Percentiles rank a stretch among this genome's conserved stretches.
Evolutionary conservation across 2,113 vertebrate species (phyloP).

Genomic region (Rissa tridactyla): DNA sequence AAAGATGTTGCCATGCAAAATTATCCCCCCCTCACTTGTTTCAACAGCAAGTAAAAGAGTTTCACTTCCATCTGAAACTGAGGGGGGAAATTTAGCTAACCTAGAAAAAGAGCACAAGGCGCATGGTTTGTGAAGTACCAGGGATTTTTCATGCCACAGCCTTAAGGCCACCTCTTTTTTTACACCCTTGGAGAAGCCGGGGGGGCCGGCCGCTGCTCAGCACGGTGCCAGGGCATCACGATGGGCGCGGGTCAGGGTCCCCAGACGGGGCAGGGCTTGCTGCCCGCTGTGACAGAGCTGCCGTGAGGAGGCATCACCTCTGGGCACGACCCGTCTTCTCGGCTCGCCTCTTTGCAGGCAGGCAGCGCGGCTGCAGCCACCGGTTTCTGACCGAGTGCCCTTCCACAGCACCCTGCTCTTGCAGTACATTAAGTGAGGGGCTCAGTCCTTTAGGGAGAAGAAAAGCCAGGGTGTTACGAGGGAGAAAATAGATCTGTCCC

Average conservation of each 20-base stretch:
- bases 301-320: neutral
- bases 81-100: constrained; percentile 15
- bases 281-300: neutral
- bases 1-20: neutral
- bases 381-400: neutral
- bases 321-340: rapidly evolving
- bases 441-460: neutral
- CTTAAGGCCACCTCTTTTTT: neutral
- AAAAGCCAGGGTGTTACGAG: neutral
- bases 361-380: neutral
- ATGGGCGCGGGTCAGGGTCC: rapidly evolving
- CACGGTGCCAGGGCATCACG: rapidly evolving
- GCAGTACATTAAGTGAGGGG: neutral
- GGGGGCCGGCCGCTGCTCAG: neutral
- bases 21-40: neutral
- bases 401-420: neutral
- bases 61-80: constrained; percentile 39
- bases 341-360: neutral
- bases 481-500: neutral
- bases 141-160: constrained; percentile 5
- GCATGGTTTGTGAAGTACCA: neutral
- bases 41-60: neutral
- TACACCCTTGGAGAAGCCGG: rapidly evolving
- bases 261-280: neutral
- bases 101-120: neutral